Conservation (phyloP, 2,113 vertebrate genomes). For the Marcusenius ussheri region DNA sequence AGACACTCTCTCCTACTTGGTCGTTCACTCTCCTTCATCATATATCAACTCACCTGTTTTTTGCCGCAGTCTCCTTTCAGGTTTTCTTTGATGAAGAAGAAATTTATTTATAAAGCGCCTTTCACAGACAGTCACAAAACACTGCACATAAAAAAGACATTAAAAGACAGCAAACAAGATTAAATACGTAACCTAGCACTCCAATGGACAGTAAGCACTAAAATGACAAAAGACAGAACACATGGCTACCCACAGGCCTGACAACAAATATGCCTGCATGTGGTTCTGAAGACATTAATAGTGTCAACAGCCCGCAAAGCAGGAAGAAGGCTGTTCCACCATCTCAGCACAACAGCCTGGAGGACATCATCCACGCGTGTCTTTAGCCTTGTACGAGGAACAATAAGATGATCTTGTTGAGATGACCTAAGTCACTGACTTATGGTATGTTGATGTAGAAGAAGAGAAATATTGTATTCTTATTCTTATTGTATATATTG, state of each 20-base stretch:
- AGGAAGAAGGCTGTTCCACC: not conserved
- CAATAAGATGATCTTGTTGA: too few species aligned
- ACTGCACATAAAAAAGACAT: not conserved
- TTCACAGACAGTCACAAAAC: not conserved
- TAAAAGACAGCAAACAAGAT: not conserved
- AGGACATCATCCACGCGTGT: not conserved
- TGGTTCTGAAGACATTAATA: not conserved
- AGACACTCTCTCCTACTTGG: not conserved
- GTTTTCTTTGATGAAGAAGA: not conserved
- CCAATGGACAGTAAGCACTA: not conserved
- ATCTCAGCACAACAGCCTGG: not conserved
- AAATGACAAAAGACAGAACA: not conserved
- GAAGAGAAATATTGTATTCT: too few species aligned
- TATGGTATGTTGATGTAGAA: not conserved
- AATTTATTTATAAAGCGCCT: not conserved
- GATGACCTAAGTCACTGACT: not conserved
- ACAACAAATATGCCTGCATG: not conserved
- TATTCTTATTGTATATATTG: too few species aligned
- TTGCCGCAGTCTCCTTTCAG: not conserved
- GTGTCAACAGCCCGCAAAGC: not conserved
- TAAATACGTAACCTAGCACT: not conserved
- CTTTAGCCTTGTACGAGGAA: not conserved
- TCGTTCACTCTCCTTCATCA: not conserved
- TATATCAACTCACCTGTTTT: not conserved
- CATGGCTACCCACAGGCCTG: not conserved